Evolutionary conservation across 2,113 vertebrate genomes (phyloP).

Genomic region (Piprites chloris): DNA sequence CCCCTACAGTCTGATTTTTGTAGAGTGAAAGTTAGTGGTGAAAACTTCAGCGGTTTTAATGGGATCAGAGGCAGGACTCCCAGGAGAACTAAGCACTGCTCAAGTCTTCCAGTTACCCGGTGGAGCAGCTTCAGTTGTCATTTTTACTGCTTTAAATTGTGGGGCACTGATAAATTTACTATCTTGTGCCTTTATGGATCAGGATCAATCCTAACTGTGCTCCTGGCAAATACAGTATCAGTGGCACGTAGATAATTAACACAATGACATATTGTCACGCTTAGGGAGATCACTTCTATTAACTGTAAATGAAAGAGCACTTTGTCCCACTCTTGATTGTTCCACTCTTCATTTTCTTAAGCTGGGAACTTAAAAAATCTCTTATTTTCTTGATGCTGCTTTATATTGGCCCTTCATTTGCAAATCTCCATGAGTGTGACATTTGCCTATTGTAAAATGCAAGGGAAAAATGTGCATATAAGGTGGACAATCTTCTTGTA

Average conservation of each 20-base stretch:
- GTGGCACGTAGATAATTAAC: neutral
- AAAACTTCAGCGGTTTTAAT: neutral
- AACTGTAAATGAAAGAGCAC: neutral
- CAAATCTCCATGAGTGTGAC: neutral
- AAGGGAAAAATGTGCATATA: neutral
- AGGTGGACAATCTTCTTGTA: neutral
- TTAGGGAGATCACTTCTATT: neutral
- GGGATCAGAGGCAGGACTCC: neutral
- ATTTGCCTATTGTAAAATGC: neutral
- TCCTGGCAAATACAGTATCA: neutral
- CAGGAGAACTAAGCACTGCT: neutral
- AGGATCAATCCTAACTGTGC: neutral
- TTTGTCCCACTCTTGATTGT: neutral
- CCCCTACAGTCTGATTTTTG: neutral
- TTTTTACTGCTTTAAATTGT: neutral
- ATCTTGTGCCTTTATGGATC: neutral
- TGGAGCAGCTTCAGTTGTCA: neutral
- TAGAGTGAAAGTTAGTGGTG: neutral
- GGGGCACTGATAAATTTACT: neutral
- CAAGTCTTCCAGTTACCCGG: neutral
- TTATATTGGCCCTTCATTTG: neutral
- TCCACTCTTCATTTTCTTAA: neutral
- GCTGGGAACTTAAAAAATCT: neutral
- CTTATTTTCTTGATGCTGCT: neutral
- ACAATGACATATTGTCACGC: neutral